These are phyloP conservation scores for Oscheius sp. DNA, from an alignment of 2,888 invertebrate genomes.

Conservation along the genomic window DNA sequence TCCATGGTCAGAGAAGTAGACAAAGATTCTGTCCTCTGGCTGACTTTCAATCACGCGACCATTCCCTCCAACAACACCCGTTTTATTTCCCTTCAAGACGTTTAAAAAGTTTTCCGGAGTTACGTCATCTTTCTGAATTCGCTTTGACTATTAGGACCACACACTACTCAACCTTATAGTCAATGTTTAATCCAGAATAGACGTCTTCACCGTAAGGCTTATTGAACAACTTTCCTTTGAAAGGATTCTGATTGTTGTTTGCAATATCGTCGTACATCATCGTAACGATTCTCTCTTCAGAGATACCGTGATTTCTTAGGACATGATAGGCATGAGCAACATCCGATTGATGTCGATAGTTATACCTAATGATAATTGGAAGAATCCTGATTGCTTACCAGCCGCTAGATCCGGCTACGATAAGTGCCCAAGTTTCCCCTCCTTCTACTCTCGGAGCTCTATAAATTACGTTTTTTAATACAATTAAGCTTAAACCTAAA, in stretches of 20 bases:
- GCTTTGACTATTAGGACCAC: not conserved
- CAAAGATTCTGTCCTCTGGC: conserved; percentile 75
- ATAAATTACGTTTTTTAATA: too few species aligned
- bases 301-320: conserved; percentile 73
- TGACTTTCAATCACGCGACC: conserved; percentile 73
- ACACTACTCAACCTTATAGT: conserved; percentile 71
- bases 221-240: conserved; percentile 74
- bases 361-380: too few species aligned
- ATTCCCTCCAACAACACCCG: conserved; percentile 69
- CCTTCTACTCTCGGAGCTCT: conserved; percentile 5
- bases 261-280: conserved; percentile 77
- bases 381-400: too few species aligned
- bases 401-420: conserved; percentile 76
- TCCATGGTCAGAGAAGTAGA: conserved; percentile 77
- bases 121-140: conserved; percentile 71
- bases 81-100: conserved; percentile 73
- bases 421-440: conserved; percentile 73
- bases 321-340: conserved; percentile 76
- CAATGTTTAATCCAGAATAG: conserved; percentile 74
- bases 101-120: conserved; percentile 72
- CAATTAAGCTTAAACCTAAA: too few species aligned
- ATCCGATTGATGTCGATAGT: conserved; percentile 77
- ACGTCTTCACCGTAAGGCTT: conserved; percentile 74
- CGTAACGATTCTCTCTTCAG: conserved; percentile 74
- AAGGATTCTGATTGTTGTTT: conserved; percentile 73